Conservation (phyloP, 2,113 vertebrate species). For the Channa argus region DNA sequence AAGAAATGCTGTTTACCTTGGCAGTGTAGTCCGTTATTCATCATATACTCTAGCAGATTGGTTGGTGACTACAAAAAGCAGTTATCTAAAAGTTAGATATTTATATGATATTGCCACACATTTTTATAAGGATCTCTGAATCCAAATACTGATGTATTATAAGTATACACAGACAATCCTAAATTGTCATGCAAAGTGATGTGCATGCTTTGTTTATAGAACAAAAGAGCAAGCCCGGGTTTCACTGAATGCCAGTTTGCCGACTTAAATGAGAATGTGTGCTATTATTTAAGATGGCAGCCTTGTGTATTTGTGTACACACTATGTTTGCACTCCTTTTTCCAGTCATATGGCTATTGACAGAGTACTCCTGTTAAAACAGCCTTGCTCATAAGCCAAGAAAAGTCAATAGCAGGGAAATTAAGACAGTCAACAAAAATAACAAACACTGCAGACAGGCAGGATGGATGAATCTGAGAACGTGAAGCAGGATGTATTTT, state of each 20-base stretch:
- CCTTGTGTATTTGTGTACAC: constrained; percentile 45
- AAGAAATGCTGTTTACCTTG: constrained; percentile 49
- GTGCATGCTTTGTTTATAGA: constrained; percentile 51
- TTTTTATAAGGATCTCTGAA: constrained; percentile 18
- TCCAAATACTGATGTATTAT: constrained; percentile 26
- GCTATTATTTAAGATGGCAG: constrained; percentile 53
- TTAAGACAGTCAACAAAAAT: constrained; percentile 48
- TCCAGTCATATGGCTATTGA: constrained; percentile 40
- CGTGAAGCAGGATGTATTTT: constrained; percentile 24
- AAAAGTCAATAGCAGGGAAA: constrained; percentile 57
- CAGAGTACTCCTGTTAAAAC: constrained; percentile 40
- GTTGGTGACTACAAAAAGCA: constrained; percentile 33
- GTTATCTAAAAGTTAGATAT: constrained; percentile 9
- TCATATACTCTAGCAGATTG: constrained; percentile 18
- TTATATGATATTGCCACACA: constrained; percentile 6
- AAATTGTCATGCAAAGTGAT: constrained; percentile 55
- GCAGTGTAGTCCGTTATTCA: constrained; percentile 22
- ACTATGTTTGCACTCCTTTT: constrained; percentile 47
- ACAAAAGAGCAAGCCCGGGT: constrained; percentile 34
- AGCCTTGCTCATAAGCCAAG: constrained; percentile 14
- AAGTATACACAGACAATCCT: constrained; percentile 25
- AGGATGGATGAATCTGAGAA: constrained; percentile 11
- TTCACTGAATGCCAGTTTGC: constrained; percentile 51
- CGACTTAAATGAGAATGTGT: constrained; percentile 41
- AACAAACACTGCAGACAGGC: constrained; percentile 4